Evolutionary conservation across 2,888 invertebrate genomes (phyloP), one percentile per base, ranked within the genome.

Genomic region (Pecten maximus): DNA sequence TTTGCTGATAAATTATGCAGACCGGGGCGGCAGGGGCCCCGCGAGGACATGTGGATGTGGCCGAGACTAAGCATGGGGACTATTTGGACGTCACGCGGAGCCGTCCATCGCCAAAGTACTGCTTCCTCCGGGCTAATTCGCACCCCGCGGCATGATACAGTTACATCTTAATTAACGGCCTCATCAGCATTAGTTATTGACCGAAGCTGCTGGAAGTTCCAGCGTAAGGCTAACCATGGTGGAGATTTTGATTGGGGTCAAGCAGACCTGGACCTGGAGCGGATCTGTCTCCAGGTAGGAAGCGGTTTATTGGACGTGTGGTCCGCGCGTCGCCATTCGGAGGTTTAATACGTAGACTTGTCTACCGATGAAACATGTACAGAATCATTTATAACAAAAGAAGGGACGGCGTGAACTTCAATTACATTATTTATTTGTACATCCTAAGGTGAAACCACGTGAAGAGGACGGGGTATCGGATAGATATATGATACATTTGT

Each of bases 181-280:
- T 74, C 74, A 28, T 74, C 74, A 35, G 74, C 74, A 74, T 74
- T 74, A 74, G 74, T 74, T 74, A 74, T 74, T 74, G 74, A 35
- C 74, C 74, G 35, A 10, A 74, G 74, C 74, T 74, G 74, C 74
- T 74, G 74, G 74, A 15, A 10, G 54, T 54, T 54, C 19, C 54
- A 54, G 2, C n/a, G 54, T 15, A 54, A n/a, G 74, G 74, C 74
- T 74, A 74, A 74, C 74, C 60, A 28, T 35, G 74, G 74, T 35
- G 28, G 2, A 74, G 4, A 10, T 12, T 74, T 74, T 74, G 74
- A 74, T 74, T 74, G 74, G 74, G 74, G 74, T 74, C 74, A 74
- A 74, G 74, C 74, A 74, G 74, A 74, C 74, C 74, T 74, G 74
- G 74, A 28, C 74, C 28, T 74, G 28, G 74, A 74, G 35, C 74